Base-by-base conservation (phyloP, 2,888 invertebrate genomes). In the Cerastis rubricosa region DNA sequence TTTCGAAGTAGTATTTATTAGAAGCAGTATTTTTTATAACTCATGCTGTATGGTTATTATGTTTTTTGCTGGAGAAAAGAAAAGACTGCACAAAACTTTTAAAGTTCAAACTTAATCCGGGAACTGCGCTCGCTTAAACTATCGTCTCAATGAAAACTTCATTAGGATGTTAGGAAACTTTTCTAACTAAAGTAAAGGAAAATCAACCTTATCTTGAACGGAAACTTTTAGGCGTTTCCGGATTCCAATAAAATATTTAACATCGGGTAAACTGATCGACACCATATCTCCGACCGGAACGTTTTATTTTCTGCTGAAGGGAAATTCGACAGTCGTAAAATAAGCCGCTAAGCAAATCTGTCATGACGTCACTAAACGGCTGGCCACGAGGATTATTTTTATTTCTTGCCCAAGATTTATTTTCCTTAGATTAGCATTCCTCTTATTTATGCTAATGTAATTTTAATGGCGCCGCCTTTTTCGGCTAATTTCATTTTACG, bases 361-460 rank as follows among this genome's bases (percentile, higher is more conserved):
- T 94, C 94, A 94, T 88, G 91, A 89, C 90, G 91, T 94, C 94
- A 94, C 94, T 93, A 93, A 94, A 92, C 89, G 92, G 90, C 91
- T 90, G 86, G 85, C 91, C 90, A 88, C 89, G 79, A 90, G 94
- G 94, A 94, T 96, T 95, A 95, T 96, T 96, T 96, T 96, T 95
- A 95, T 96, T 95, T 93, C 94, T 91, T 90, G 75, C 90, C 90
- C 90, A 92, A 95, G 95, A 96, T 96, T 96, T 96, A 96, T 96
- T 96, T 94, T 94, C 94, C 93, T 94, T 92, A 95, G 96, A 96
- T 96, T 96, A 96, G 96, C 96, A 95, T 95, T 95, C 93, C 94
- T 94, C 95, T 96, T 96, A 96, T 96, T 96, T 96, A 96, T 96
- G 96, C 96, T 96, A 96, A 96, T 96, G 96, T 96, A 95, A 96